Percentiles rank a stretch among this genome's conserved stretches.
Evolutionary conservation across 2,888 invertebrate genomes (phyloP).

Genomic region (Stenodera caucasica): DNA sequence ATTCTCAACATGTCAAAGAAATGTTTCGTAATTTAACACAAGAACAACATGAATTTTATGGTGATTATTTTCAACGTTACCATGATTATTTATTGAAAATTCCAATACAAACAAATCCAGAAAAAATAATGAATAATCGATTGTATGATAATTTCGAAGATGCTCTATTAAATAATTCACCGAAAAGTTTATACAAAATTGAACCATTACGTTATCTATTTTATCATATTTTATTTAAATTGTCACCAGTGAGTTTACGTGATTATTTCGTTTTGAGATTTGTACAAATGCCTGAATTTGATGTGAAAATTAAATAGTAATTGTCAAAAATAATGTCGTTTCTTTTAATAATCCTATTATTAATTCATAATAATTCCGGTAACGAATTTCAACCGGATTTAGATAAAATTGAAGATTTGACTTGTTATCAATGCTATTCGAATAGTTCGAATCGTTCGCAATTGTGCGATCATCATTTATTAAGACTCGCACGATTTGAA

Average conservation of each 20-base stretch:
- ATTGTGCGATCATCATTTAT: constrained; percentile 32
- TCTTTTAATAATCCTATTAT: not conserved
- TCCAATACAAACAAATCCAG: constrained; percentile 54
- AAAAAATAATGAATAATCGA: constrained; percentile 58
- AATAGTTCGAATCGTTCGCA: constrained; percentile 24
- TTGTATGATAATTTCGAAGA: constrained; percentile 66
- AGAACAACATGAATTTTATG: constrained; percentile 67
- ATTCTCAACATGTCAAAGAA: constrained; percentile 62
- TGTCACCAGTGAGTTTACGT: constrained; percentile 62
- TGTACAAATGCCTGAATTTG: constrained; percentile 63
- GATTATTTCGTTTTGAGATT: constrained; percentile 67
- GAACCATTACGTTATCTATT: constrained; percentile 69
- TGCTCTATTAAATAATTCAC: constrained; percentile 64
- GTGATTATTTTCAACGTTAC: constrained; percentile 66
- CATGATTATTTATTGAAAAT: constrained; percentile 61
- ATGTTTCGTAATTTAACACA: constrained; percentile 67
- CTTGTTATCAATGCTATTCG: constrained; percentile 37
- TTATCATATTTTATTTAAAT: constrained; percentile 67
- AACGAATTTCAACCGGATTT: constrained; percentile 18
- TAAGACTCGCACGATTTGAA: constrained; percentile 26
- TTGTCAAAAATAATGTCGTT: constrained; percentile 14
- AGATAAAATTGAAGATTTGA: constrained; percentile 17
- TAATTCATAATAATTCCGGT: not conserved
- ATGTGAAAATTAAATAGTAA: constrained; percentile 15
- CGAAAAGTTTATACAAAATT: constrained; percentile 66